These are phyloP conservation scores for Procambarus virginalis DNA, from an alignment of 1,140 invertebrate species.

Conservation along the genomic window DNA sequence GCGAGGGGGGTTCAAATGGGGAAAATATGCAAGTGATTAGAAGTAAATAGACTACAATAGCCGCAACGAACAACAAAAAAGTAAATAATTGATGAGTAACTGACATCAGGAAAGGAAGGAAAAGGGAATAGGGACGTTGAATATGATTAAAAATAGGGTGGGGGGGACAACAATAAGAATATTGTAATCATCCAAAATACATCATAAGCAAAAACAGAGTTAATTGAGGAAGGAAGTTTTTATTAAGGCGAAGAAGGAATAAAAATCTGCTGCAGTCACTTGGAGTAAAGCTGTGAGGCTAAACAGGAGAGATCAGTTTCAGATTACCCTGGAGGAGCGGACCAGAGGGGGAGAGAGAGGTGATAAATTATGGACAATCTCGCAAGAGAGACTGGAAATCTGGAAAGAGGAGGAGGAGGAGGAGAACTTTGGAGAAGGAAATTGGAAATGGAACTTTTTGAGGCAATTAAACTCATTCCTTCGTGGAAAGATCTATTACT, in stretches of 20 bases:
- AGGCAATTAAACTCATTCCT: neutral
- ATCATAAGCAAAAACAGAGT: neutral
- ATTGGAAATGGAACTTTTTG: neutral
- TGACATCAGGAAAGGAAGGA: neutral
- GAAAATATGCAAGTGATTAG: neutral
- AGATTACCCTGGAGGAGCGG: neutral
- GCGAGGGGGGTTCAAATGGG: neutral
- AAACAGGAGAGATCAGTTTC: neutral
- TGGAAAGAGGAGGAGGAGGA: neutral
- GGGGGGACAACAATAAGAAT: neutral
- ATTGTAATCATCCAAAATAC: neutral
- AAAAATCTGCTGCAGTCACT: neutral
- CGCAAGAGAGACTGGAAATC: neutral
- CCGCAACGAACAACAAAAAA: no score
- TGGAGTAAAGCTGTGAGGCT: neutral
- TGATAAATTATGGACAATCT: slow-evolving; percentile 1
- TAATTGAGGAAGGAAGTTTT: neutral
- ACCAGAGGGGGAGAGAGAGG: neutral
- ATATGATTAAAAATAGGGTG: neutral
- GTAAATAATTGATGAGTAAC: neutral
- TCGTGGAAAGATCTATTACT: neutral
- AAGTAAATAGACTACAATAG: no score
- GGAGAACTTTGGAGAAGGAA: neutral
- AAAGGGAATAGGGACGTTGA: neutral
- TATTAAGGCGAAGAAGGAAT: neutral